Evolutionary conservation across 2,797 vertebrate genomes (phyloP), one percentile per base, ranked within the genome.

Genomic region (Enteromius mattozi): DNA sequence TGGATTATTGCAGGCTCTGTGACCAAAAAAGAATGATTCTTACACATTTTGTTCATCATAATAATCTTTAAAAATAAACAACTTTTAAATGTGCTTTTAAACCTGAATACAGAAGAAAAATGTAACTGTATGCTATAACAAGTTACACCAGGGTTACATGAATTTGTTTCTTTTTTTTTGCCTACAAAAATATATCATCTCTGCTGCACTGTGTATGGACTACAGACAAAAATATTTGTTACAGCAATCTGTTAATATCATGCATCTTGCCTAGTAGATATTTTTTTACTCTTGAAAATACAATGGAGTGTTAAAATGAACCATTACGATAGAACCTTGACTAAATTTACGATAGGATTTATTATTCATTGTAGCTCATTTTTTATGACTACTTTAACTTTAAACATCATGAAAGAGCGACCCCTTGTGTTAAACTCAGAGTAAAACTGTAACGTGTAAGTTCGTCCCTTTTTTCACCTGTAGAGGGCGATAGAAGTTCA

Each of bases 401-500:
- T 9, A 42, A 56, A 59, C 33, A 14, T 42, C n/a, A 19, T 54
- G 21, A 49, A 76, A 76, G 14, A 65, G 71, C 19, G 71, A 54
- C 81, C 59, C 16, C 81, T 76, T 65, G 42, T 82, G 81, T 65
- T 66, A 24, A 37, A 2, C 0, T 19, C 4, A 0, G 21, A 37
- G 21, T 75, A 54, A 51, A 51, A 40, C 30, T 27, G 65, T 5
- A 19, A 37, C 6, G 2, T 16, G 1, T 40, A 27, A 3, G 5
- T 37, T 17, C 1, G 0, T 3, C 13, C 40, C 14, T 27, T 27
- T 16, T 0, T 51, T 35, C 17, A 51, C 81, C 71, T 63, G 42
- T 1, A 66, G 81, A 33, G 40, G 70, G 80, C 80, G 59, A 74
- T 65, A 82, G 4, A 72, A 35, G 27, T 19, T 24, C 51, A 59